These are phyloP conservation scores for Tenualosa thibaudeaui DNA, from an alignment of 2,797 vertebrate genomes.

Conservation along the genomic window DNA sequence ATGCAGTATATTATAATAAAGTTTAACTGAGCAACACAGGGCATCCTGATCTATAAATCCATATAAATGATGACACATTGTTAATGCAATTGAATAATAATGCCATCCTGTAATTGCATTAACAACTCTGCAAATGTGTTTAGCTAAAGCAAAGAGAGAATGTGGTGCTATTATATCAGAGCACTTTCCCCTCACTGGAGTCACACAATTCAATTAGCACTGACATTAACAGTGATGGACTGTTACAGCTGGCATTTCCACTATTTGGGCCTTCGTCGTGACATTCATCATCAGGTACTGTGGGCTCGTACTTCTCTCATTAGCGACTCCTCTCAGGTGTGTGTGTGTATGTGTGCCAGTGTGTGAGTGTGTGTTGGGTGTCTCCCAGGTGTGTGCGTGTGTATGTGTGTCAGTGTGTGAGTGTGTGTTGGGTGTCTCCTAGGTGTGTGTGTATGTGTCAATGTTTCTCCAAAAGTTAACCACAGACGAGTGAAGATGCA, in stretches of 20 bases:
- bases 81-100: background rate
- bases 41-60: background rate
- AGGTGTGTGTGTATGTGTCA: background rate
- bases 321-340: slow-evolving; percentile 62
- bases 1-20: background rate
- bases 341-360: background rate
- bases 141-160: background rate
- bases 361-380: too few species aligned
- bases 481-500: slow-evolving; percentile 60
- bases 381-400: slow-evolving; percentile 22
- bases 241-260: background rate
- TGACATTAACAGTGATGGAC: slow-evolving; percentile 1
- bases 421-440: background rate
- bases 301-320: slow-evolving; percentile 52
- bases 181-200: background rate
- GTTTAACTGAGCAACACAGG: background rate
- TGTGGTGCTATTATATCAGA: background rate
- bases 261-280: background rate
- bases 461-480: slow-evolving; percentile 42
- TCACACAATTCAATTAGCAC: slow-evolving; percentile 9
- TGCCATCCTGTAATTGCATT: background rate
- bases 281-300: slow-evolving; percentile 50
- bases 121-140: background rate
- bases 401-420: background rate
- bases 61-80: background rate